These are phyloP conservation scores for Platyura marginata DNA, from an alignment of 1,140 invertebrate species.

Conservation along the genomic window DNA sequence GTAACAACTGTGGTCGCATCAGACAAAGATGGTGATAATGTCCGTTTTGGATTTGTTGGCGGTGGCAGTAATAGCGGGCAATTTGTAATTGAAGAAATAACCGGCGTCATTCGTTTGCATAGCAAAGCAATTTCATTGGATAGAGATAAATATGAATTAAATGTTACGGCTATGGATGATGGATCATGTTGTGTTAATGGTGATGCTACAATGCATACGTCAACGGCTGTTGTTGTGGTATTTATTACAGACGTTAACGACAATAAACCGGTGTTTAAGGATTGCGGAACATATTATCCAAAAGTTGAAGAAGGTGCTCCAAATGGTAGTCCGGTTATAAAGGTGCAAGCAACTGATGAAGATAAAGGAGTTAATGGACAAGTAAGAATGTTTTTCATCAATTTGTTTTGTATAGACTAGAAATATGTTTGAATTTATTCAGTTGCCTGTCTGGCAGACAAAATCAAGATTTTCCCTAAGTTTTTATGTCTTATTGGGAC, in stretches of 20 bases:
- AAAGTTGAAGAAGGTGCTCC: slow-evolving; percentile 85
- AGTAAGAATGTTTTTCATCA: slow-evolving; percentile 22
- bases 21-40: slow-evolving; percentile 90
- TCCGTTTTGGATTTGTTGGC: slow-evolving; percentile 82
- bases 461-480: too few species aligned
- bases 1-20: slow-evolving; percentile 89
- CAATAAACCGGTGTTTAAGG: slow-evolving; percentile 86
- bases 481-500: too few species aligned
- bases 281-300: slow-evolving; percentile 77
- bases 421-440: not conserved
- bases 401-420: not conserved
- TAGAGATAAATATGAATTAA: slow-evolving; percentile 79
- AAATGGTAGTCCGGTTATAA: slow-evolving; percentile 81
- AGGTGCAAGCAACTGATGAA: slow-evolving; percentile 83
- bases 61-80: slow-evolving; percentile 76
- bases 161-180: slow-evolving; percentile 87
- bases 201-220: slow-evolving; percentile 68
- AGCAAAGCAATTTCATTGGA: slow-evolving; percentile 68
- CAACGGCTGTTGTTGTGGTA: slow-evolving; percentile 87
- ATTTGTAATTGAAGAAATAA: slow-evolving; percentile 90
- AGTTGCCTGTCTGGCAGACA: too few species aligned
- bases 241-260: slow-evolving; percentile 94
- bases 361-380: slow-evolving; percentile 89
- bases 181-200: slow-evolving; percentile 82
- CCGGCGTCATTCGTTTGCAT: slow-evolving; percentile 79